Conservation (phyloP, 2,113 vertebrate species). For the Spilogale gracilis region DNA sequence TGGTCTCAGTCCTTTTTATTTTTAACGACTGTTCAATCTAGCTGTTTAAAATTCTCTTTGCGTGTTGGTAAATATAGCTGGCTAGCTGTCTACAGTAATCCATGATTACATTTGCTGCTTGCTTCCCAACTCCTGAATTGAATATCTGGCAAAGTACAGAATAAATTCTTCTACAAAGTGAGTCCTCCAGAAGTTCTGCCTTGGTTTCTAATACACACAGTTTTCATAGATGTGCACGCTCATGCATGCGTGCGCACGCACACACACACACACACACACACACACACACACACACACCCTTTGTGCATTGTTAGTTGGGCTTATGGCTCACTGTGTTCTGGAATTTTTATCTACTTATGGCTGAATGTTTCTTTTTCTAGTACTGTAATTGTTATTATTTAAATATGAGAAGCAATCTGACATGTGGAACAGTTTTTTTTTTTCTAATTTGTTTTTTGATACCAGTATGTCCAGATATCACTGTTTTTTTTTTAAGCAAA, state of each 20-base stretch:
- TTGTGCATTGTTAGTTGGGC: conserved; percentile 73
- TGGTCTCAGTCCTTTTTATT: neutral
- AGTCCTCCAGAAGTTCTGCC: conserved; percentile 67
- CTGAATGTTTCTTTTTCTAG: conserved; percentile 11
- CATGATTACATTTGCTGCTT: conserved; percentile 81
- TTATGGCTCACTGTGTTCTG: conserved; percentile 73
- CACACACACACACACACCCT: conserved; percentile 37
- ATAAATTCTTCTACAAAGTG: conserved; percentile 80
- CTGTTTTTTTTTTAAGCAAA: conserved; percentile 7
- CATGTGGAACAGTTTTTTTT: neutral
- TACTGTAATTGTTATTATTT: neutral
- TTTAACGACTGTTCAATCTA: conserved; percentile 75
- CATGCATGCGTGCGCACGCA: neutral
- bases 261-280: neutral
- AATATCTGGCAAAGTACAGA: conserved; percentile 84
- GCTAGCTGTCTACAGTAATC: conserved; percentile 80
- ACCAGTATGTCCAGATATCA: neutral
- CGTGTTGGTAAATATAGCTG: conserved; percentile 75
- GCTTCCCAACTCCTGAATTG: conserved; percentile 79
- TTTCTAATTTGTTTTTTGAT: neutral
- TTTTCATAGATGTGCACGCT: neutral
- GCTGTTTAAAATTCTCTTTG: conserved; percentile 75
- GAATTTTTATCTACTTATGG: conserved; percentile 72
- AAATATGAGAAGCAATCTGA: neutral
- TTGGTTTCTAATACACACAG: neutral